Percentiles rank a stretch among this genome's conserved stretches.
phyloP scores from a whole-genome alignment of 2,797 vertebrate species.

The Ficedula albicollis region DNA sequence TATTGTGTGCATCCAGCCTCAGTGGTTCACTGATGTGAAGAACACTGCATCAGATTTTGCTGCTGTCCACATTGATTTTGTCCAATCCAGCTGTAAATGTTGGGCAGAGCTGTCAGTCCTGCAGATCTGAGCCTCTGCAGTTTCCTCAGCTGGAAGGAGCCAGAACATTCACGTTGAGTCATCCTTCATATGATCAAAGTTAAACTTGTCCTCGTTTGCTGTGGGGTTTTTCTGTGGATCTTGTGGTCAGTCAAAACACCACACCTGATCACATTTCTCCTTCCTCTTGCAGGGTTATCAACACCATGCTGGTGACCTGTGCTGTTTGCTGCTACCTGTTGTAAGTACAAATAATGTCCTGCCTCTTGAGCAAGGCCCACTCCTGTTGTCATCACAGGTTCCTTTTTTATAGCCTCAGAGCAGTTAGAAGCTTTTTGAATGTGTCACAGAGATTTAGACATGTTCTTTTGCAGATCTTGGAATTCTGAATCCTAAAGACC shows the following conservation, averaged over 20 bases:
- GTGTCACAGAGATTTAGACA: not conserved
- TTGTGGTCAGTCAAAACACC: constrained; percentile 40
- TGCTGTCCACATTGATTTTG: not conserved
- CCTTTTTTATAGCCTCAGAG: not conserved
- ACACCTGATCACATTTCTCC: not conserved
- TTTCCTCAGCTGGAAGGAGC: not conserved
- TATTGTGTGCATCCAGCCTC: not conserved
- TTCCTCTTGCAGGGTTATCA: constrained; percentile 85
- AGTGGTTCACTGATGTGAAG: not conserved
- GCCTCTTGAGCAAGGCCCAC: not conserved
- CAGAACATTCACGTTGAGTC: not conserved
- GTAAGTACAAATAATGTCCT: constrained; percentile 83
- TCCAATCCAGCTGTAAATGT: not conserved
- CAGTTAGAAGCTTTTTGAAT: not conserved
- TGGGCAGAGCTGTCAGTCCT: not conserved
- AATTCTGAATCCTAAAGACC: not conserved
- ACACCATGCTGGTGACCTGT: constrained; percentile 96
- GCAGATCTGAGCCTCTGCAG: not conserved
- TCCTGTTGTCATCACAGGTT: not conserved
- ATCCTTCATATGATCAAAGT: constrained; percentile 9
- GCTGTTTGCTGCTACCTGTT: constrained; percentile 97
- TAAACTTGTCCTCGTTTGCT: not conserved
- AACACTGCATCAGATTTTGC: not conserved
- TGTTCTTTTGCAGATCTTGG: not conserved
- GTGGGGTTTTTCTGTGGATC: fast-evolving